Evolutionary conservation across 2,797 vertebrate species (phyloP), one percentile per base, ranked within the genome.

Genomic region (Artibeus jamaicensis): DNA sequence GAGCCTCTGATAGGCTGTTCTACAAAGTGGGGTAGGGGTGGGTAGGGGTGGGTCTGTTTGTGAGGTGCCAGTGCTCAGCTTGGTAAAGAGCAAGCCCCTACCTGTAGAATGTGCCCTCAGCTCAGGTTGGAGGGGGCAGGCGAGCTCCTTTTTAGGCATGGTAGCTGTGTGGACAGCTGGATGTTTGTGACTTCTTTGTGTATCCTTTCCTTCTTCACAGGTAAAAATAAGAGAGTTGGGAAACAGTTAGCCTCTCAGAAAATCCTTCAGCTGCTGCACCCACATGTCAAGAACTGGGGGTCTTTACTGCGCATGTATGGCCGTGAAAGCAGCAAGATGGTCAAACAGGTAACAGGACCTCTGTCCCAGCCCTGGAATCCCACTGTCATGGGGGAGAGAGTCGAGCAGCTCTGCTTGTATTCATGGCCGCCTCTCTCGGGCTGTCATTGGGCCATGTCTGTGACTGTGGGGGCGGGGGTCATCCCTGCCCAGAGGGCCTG

Each of bases 161-260:
- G n/a, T 78, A 34, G 32, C 48, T 11, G 0, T 26, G 22, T 68
- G 48, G 76, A 44, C 0, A 14, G 19, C 29, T 53, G 19, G 22
- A 2, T 53, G 4, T 73, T 74, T 71, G 18, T 68, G 57, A 78
- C 19, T 34, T 32, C n/a, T 82, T 57, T 46, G 19, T 0, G 2
- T 71, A 71, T 92, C 34, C 8, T 86, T 9, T 86, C 93, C 65
- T 24, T 73, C 24, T 78, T 77, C 89, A 62, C 96, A 99, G 99
- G 99, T 98, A 99, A 99, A 98, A 99, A 99, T 97, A 99, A 99
- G 97, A 98, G 99, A 97, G 99, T 99, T 57, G 99, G 99, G 83
- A 99, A 99, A 97, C 99, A 99, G 93, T 98, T 99, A 89, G 99
- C 99, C 24, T 99, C 99, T 97, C 99, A 99, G 98, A 99, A 99